Base-by-base conservation (phyloP, 2,797 vertebrate species). In the Pangasius krempfi region DNA sequence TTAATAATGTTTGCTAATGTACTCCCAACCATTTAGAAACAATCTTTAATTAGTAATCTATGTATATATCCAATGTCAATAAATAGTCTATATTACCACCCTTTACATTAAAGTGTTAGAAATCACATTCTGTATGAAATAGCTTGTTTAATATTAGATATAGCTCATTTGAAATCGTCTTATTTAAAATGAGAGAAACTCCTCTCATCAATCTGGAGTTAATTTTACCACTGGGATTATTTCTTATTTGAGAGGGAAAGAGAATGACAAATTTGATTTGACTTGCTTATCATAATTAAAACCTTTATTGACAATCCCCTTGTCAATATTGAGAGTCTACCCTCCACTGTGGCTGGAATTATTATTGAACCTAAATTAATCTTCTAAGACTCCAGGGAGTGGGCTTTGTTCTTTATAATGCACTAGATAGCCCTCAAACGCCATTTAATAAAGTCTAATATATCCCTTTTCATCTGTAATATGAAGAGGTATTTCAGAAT, bases 281-380 rank as follows among this genome's bases (percentile, higher is more conserved):
- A 89, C 87, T 90, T 92, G 90, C 93, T 95, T 94, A 94, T 94
- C 92, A 94, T 95, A 95, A 95, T 95, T 94, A 94, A 93, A 94
- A 84, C 60, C 60, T 66, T 84, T 84, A 84, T 50, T 66, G 56
- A 64, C 25, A 91, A 91, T 90, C 37, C 91, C 88, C 88, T 85
- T 93, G 93, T 95, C 93, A 92, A 95, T 88, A 92, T 93, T 94
- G 90, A 93, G 86, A 79, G 82, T 89, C 83, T 92, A 47, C 47
- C 88, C 87, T 93, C 91, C 90, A 88, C 85, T 91, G 89, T 66
- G 56, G 58, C 90, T 92, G 89, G 90, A 94, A 92, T 92, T 91
- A 91, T 92, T 93, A 94, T 91, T 94, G 90, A 94, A 93, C 88
- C 88, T 87, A 93, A 92, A 94, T 95, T 83, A 94, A 94, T 93